Percentiles rank a stretch among this genome's conserved stretches.
Conservation (phyloP, 35 echinoderm and acorn worm species). For the Eucidaris tribuloides region DNA sequence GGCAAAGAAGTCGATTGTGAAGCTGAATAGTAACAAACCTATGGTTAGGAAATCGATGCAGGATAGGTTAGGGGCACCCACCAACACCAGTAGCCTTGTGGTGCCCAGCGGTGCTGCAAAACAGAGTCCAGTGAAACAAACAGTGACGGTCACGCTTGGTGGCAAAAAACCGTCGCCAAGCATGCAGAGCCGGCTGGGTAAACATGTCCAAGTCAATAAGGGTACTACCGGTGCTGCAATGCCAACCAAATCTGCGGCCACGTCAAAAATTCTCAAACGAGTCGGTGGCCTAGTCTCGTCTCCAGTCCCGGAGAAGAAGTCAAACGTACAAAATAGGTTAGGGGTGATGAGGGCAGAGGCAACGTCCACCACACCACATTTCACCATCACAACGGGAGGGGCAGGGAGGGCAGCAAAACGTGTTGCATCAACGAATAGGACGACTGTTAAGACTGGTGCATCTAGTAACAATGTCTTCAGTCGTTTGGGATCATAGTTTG, state of each 20-base stretch:
- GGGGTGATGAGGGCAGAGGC: constrained; percentile 56
- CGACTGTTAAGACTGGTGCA: background rate
- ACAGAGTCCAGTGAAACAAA: background rate
- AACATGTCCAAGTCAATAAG: background rate
- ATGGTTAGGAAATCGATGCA: background rate
- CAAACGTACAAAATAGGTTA: constrained; percentile 26
- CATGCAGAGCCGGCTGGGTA: constrained; percentile 8
- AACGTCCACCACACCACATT: constrained; percentile 38
- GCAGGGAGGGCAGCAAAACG: background rate
- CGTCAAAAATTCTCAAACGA: background rate
- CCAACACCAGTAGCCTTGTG: background rate
- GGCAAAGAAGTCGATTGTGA: background rate
- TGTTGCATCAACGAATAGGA: no score
- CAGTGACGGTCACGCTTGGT: background rate
- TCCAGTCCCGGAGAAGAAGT: background rate
- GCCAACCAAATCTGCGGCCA: background rate
- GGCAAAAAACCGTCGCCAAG: background rate
- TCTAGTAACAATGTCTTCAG: constrained; percentile 7
- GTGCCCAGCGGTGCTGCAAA: background rate
- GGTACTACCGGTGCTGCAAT: background rate
- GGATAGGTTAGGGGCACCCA: background rate
- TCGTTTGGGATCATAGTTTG: constrained; percentile 8
- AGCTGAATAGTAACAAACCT: background rate
- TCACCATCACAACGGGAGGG: constrained; percentile 33
- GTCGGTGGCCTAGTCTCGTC: background rate